phyloP scores from a whole-genome alignment of 1,140 invertebrate species.

The Drosophila neocordata region DNA sequence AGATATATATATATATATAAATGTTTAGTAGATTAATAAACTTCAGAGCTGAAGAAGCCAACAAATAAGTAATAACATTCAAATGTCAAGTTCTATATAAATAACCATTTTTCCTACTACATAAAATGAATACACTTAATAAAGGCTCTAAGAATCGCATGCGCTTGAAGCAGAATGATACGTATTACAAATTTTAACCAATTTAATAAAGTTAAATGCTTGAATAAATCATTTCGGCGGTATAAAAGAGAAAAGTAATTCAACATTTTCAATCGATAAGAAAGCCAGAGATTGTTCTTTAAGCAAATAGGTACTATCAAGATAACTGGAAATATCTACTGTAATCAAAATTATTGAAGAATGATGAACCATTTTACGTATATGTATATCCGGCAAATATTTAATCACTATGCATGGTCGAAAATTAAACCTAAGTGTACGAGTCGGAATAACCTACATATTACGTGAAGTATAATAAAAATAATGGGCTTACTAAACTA shows the following conservation, averaged over 20 bases:
- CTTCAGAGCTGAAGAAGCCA: constrained; percentile 27
- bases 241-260: constrained; percentile 4
- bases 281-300: constrained; percentile 1
- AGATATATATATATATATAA: constrained; percentile 31
- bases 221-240: constrained; percentile 39
- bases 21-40: constrained; percentile 28
- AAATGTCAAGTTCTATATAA: constrained; percentile 35
- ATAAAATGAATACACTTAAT: constrained; percentile 29
- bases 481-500: too few species aligned
- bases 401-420: too few species aligned
- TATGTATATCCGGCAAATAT: too few species aligned
- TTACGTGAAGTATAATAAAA: too few species aligned
- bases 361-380: not conserved
- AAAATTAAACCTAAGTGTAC: too few species aligned
- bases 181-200: constrained; percentile 43
- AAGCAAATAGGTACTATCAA: constrained; percentile 14
- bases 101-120: constrained; percentile 21
- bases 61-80: constrained; percentile 37
- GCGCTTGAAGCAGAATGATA: constrained; percentile 33
- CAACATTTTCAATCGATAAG: not conserved
- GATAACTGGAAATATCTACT: not conserved
- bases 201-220: constrained; percentile 60
- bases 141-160: constrained; percentile 31
- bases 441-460: too few species aligned
- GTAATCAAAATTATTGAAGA: not conserved